Conservation (phyloP, 2,113 vertebrate genomes). For the Albula goreensis region DNA sequence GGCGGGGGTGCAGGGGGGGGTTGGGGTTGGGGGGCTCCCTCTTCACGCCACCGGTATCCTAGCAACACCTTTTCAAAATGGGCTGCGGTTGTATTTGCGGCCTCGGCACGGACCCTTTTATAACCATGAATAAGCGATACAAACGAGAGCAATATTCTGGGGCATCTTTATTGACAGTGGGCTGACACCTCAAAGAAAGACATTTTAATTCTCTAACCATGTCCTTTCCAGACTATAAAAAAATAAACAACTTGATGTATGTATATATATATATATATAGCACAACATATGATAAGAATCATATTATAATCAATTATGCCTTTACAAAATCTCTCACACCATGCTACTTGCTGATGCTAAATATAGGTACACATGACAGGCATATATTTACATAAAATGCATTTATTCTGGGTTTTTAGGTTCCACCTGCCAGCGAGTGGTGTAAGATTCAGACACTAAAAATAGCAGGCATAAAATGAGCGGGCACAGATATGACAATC, state of each 20-base stretch:
- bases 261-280: not conserved
- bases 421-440: not conserved
- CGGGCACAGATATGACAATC: not conserved
- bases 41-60: slow-evolving; percentile 75
- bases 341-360: not conserved
- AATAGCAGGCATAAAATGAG: not conserved
- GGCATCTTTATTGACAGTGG: slow-evolving; percentile 36
- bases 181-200: not conserved
- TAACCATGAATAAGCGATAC: slow-evolving; percentile 71
- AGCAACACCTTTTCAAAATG: slow-evolving; percentile 81
- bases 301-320: not conserved
- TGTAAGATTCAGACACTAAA: not conserved
- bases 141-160: slow-evolving; percentile 61
- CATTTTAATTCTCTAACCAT: too few relatives aligned
- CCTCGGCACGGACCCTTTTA: slow-evolving; percentile 53
- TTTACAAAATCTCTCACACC: not conserved
- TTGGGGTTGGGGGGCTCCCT: slow-evolving; percentile 58
- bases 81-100: slow-evolving; percentile 53
- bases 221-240: too few relatives aligned
- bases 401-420: not conserved
- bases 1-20: too few relatives aligned
- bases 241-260: too few relatives aligned
- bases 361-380: not conserved
- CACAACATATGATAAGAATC: not conserved
- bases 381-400: not conserved